A percentile compares a stretch with the other conserved stretches of the same genome.
Evolutionary conservation across 2,888 invertebrate genomes (phyloP).

Genomic region (Drosophila suboccidentalis): DNA sequence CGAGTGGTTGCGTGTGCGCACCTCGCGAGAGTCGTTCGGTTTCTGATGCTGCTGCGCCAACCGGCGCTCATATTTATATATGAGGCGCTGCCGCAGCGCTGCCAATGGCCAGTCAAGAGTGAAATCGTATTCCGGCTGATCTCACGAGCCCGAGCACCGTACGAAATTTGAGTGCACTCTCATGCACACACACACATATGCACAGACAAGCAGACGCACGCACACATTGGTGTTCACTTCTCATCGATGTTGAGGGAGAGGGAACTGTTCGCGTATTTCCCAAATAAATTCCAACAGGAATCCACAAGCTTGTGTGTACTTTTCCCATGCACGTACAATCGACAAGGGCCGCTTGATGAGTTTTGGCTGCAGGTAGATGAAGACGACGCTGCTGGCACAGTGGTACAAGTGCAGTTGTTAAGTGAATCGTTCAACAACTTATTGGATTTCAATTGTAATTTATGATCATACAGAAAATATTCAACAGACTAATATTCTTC

Average conservation of each 20-base stretch:
- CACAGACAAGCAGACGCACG: constrained; percentile 6
- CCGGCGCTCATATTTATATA: constrained; percentile 84
- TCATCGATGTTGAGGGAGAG: constrained; percentile 55
- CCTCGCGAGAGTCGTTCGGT: constrained; percentile 82
- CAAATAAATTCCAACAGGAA: constrained; percentile 85
- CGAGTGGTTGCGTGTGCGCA: constrained; percentile 78
- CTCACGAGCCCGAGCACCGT: constrained; percentile 80
- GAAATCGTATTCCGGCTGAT: constrained; percentile 81
- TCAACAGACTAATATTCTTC: not conserved
- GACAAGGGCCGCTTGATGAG: constrained; percentile 81
- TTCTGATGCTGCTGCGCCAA: constrained; percentile 84
- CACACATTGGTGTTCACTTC: constrained; percentile 26
- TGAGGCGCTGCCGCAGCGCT: constrained; percentile 71
- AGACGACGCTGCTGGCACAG: constrained; percentile 62
- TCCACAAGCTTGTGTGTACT: constrained; percentile 82
- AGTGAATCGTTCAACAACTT: not conserved
- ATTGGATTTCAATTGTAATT: constrained; percentile 32
- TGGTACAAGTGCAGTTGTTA: constrained; percentile 29
- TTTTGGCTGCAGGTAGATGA: constrained; percentile 79
- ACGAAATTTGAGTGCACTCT: constrained; percentile 82
- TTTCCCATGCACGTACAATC: constrained; percentile 84
- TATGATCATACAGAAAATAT: not conserved
- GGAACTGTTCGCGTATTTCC: constrained; percentile 79
- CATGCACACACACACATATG: constrained; percentile 54
- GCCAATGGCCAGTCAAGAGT: constrained; percentile 78